Evolutionary conservation across 2,797 vertebrate genomes (phyloP), one percentile per base, ranked within the genome.

Genomic region (Channa striata): DNA sequence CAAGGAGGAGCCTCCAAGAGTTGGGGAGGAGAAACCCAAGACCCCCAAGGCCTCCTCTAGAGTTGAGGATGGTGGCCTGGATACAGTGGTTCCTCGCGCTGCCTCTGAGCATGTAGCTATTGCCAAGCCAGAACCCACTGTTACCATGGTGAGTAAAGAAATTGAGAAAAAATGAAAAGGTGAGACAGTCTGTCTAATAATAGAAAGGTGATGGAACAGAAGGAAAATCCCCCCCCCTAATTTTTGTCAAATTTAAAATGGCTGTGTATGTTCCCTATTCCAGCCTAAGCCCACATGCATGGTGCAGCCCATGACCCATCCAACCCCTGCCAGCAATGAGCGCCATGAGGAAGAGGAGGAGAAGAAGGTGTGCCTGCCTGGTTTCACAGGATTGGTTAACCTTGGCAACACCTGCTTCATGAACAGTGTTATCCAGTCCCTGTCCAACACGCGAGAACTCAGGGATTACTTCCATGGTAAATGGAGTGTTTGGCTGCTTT

Each of bases 361-460:
- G 89, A 97, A 96, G 92, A 97, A 98, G 78, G 98, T 99, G 66
- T 98, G 98, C 83, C 89, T 96, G 39, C 97, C 97, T 0, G 98
- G 98, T 42, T 99, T 99, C 88, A 99, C 98, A 0, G 98, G 98
- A 46, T 90, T 99, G 76, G 97, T 99, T 64, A 99, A 99, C 86
- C 93, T 99, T 5, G 98, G 98, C 72, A 99, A 99, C 92, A 99
- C 98, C 43, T 99, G 98, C 90, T 99, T 99, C 91, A 99, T 99
- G 98, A 99, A 99, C 91, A 99, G 97, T 0, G 98, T 99, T 78
- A 99, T 99, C 82, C 98, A 99, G 80, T 99, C 97, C 61, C 89
- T 99, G 74, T 99, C 98, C 42, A 99, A 99, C 91, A 99, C 98
- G 14, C 92, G 98, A 65, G 98, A 99, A 85, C 96, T 99, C 72